Evolutionary conservation across 2,888 invertebrate genomes (phyloP), one percentile per base, ranked within the genome.

Genomic region (Chrysolina haemoptera): DNA sequence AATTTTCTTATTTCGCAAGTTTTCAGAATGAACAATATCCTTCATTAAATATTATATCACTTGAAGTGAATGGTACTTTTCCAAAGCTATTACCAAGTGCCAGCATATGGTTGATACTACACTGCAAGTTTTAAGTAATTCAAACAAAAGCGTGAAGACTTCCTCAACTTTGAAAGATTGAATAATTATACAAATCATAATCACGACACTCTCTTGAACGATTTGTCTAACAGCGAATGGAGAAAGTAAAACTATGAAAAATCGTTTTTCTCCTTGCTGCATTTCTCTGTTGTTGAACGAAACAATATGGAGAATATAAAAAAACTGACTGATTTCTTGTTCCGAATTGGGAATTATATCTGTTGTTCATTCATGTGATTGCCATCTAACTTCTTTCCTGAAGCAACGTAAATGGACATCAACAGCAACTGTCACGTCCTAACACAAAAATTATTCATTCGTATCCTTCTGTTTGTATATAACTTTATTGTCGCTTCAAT

Each of bases 151-250:
- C 53, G 0, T 53, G 10, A 59, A 59, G 35, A n/a, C 27, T 35
- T 59, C 59, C 59, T 53, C 59, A 8, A 50, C 10, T 50, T 0
- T 18, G 3, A 0, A 35, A 18, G 18, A 27, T 59, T 12, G 35
- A 22, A 27, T 9, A 59, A 35, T 59, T 14, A 59, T 59, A 59
- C 9, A n/a, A 59, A 27, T 59, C 35, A 27, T 59, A 35, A 59
- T 35, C 22, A 59, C 35, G n/a, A 59, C 22, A n/a, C n/a, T 12
- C 55, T 12, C 10, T 59, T 35, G 9, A 14, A 27, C 59, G 14
- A 50, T 59, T 59, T 59, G 59, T 35, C 22, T 59, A 35, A 59
- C n/a, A 22, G 35, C 27, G 35, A 16, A n/a, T 14, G 0, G 59
- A 27, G 59, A 59, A 59, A 59, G 59, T 59, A 16, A 59, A 12